Base-by-base conservation (phyloP, 2,113 vertebrate species). In the Calyptommatus sinebrachiatus region DNA sequence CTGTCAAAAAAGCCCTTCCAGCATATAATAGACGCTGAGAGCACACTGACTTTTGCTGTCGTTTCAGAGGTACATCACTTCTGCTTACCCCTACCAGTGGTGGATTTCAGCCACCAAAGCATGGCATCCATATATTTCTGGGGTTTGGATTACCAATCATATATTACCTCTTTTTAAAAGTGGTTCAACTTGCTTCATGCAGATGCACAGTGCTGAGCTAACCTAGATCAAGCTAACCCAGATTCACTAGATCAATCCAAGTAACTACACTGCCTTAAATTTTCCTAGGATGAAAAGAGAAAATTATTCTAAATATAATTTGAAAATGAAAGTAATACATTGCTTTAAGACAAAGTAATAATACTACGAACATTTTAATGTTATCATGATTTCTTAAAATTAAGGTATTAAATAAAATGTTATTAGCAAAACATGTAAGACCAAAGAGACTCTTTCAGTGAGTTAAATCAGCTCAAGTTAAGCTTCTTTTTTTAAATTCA, bases 351-450 rank as follows among this genome's bases (percentile, higher is more conserved):
- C 57, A 12, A 62, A 80, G 35, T 4, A 66, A 77, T 76, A 79
- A 75, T n/a, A 79, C 14, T 0, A 4, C 75, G 16, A 87, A 48
- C 87, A 86, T 57, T 57, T 57, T 78, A 81, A 85, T 48, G 1
- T 8, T 84, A 8, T 57, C 18, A 73, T 26, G 1, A 63, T 82
- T 87, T 87, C 73, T 86, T 80, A 77, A 74, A 26, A 71, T 62
- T 82, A 87, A 79, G 74, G 71, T 71, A 21, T 71, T 78, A 82
- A 80, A 45, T 53, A 75, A 76, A 83, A 81, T 0, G 5, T 63
- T 66, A 4, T 0, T 16, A 63, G 11, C 60, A 79, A 62, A 75
- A 68, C 28, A 26, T 80, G 41, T 61, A 77, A 80, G 76, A 28
- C n/a, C 74, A 79, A 73, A 78, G 80, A 83, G 41, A 7, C 84